Evolutionary conservation across 2,797 vertebrate species (phyloP).

Genomic region (Phaenicophaeus curvirostris): DNA sequence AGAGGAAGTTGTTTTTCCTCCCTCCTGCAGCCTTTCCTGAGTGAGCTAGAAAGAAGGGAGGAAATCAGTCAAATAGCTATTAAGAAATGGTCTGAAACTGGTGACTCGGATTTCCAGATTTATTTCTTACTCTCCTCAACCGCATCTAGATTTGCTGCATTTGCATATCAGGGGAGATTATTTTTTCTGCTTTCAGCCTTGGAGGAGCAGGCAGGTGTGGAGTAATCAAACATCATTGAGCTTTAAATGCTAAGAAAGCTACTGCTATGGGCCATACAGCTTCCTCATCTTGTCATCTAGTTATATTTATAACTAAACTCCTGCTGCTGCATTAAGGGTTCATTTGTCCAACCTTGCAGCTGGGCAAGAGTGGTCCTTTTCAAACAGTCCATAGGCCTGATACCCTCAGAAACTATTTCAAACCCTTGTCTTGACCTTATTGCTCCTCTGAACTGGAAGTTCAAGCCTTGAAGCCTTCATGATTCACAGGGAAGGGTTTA

Average conservation of each 20-base stretch:
- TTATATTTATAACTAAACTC: neutral
- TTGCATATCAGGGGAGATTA: slow-evolving; percentile 51
- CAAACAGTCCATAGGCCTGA: too few relatives aligned
- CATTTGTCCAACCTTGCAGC: neutral
- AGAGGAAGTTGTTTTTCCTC: neutral
- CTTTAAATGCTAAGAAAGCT: neutral
- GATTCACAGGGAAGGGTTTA: neutral
- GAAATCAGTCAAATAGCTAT: neutral
- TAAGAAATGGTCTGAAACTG: neutral
- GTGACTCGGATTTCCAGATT: neutral
- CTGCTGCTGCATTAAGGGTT: neutral
- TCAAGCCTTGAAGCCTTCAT: neutral
- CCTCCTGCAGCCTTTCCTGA: neutral
- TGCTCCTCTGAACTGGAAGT: neutral
- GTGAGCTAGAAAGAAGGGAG: neutral
- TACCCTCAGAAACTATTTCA: neutral
- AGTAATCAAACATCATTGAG: slow-evolving; percentile 66
- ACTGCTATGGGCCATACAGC: neutral
- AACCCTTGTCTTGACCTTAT: neutral
- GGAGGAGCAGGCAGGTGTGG: slow-evolving; percentile 50
- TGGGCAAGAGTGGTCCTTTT: neutral
- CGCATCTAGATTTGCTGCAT: slow-evolving; percentile 2
- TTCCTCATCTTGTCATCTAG: neutral
- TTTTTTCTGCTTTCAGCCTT: slow-evolving; percentile 29
- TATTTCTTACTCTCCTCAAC: neutral